Evolutionary conservation across 2,797 vertebrate genomes (phyloP), one percentile per base, ranked within the genome.

Genomic region (Labroides dimidiatus): DNA sequence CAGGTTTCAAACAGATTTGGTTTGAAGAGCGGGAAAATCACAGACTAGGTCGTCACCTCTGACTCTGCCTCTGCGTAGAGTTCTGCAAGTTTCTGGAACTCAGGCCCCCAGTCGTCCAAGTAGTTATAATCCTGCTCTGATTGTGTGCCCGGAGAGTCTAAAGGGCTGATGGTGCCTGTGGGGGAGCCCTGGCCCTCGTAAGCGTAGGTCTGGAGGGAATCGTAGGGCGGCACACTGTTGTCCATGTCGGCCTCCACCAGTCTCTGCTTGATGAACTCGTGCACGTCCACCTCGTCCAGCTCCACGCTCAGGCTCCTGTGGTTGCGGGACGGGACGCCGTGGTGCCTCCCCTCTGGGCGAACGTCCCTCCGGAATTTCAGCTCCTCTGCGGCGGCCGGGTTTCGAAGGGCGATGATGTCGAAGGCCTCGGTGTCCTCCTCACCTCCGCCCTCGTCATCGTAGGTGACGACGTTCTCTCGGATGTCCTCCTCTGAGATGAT

Each of bases 401-500:
- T 99, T 10, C 98, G 91, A 14, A 99, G 89, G 4, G 98, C 97
- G 7, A 96, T 95, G 81, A 99, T 99, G 91, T 99, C 98, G 21
- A 99, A 99, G 30, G 98, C 98, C 82, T 99, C 98, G 0, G 98
- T 99, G 91, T 99, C 98, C 77, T 98, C 97, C 87, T 99, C 98
- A 2, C 98, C 98, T 0, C 98, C 98, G 0, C 98, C 98, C 77
- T 99, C 98, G 0, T 99, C 98, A 1, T 99, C 98, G 0, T 99
- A 99, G 2, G 97, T 98, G 43, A 99, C 98, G 58, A 99, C 96
- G 0, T 99, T 99, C 90, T 99, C 98, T 20, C 98, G 87, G 14
- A 99, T 92, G 1, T 99, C 98, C 89, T 99, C 98, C 73, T 99
- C 98, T 0, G 98, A 97, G 87, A 99, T 96, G 67, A 99, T 97